A percentile compares a stretch with the other conserved stretches of the same genome.
These are phyloP conservation scores for Romanogobio albipinnatus DNA, from an alignment of 2,113 vertebrate species.

Conservation along the genomic window DNA sequence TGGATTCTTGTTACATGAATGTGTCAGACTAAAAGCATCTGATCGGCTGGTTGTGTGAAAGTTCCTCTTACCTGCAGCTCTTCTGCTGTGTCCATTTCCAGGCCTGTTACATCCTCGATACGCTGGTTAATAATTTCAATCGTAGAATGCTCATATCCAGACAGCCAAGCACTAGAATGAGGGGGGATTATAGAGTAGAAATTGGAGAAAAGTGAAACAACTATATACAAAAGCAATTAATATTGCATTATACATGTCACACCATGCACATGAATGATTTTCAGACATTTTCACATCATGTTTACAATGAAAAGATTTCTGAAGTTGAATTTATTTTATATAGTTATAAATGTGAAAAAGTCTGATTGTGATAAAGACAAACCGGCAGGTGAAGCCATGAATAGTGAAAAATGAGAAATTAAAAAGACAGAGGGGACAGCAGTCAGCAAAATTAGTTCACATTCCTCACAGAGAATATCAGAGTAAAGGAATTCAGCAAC, in stretches of 20 bases:
- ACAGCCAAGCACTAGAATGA: constrained; percentile 88
- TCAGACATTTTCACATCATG: neutral
- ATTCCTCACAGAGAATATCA: neutral
- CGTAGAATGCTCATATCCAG: constrained; percentile 87
- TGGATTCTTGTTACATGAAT: neutral
- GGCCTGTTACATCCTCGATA: constrained; percentile 91
- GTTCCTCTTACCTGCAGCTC: constrained; percentile 84
- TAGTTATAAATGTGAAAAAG: neutral
- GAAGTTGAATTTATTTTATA: neutral
- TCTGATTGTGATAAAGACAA: neutral
- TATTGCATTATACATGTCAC: neutral
- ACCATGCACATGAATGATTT: neutral
- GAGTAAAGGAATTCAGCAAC: neutral
- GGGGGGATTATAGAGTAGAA: neutral
- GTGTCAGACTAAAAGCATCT: neutral
- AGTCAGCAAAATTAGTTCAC: neutral
- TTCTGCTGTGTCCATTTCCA: constrained; percentile 95
- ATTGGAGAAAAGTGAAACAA: neutral
- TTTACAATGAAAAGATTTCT: neutral
- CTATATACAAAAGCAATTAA: neutral
- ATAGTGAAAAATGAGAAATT: neutral
- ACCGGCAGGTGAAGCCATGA: neutral
- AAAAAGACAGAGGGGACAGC: neutral
- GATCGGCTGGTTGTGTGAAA: neutral
- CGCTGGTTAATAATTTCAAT: constrained; percentile 87